These are phyloP conservation scores for Neria commutata DNA, from an alignment of 2,888 invertebrate genomes.

Conservation along the genomic window DNA sequence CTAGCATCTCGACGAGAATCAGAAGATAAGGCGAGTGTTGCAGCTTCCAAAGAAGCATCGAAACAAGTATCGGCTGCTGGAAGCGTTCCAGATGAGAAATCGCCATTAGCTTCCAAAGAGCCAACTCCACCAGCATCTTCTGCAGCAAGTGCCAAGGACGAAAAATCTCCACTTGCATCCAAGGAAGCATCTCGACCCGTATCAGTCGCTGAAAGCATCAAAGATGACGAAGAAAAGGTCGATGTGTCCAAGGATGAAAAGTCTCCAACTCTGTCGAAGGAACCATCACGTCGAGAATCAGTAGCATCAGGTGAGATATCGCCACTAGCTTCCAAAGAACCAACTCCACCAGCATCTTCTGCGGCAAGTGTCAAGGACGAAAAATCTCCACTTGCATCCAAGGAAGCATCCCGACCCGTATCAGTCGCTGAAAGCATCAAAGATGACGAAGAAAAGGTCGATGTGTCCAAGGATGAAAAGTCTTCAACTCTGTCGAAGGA, in stretches of 20 bases:
- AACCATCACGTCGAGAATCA: slow-evolving; percentile 19
- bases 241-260: slow-evolving; percentile 26
- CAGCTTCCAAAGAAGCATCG: slow-evolving; percentile 24
- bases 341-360: slow-evolving; percentile 20
- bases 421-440: slow-evolving; percentile 22
- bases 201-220: slow-evolving; percentile 22
- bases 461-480: too few species aligned
- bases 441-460: slow-evolving; percentile 7
- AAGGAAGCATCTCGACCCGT: slow-evolving; percentile 26
- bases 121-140: slow-evolving; percentile 12
- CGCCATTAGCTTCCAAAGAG: slow-evolving; percentile 28
- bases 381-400: slow-evolving; percentile 8
- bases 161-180: slow-evolving; percentile 12
- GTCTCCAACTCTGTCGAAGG: slow-evolving; percentile 28
- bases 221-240: slow-evolving; percentile 9
- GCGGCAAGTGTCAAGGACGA: slow-evolving; percentile 22
- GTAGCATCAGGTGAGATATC: slow-evolving; percentile 25
- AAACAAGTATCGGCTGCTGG: slow-evolving; percentile 26
- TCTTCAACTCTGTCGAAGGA: too few species aligned
- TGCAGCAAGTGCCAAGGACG: slow-evolving; percentile 31
- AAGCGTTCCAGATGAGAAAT: slow-evolving; percentile 2
- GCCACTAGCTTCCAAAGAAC: slow-evolving; percentile 17
- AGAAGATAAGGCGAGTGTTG: slow-evolving; percentile 19
- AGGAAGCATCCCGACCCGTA: slow-evolving; percentile 19
- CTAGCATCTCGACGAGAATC: too few species aligned